phyloP scores from a whole-genome alignment of 2,797 vertebrate species.

The Hybognathus amarus region DNA sequence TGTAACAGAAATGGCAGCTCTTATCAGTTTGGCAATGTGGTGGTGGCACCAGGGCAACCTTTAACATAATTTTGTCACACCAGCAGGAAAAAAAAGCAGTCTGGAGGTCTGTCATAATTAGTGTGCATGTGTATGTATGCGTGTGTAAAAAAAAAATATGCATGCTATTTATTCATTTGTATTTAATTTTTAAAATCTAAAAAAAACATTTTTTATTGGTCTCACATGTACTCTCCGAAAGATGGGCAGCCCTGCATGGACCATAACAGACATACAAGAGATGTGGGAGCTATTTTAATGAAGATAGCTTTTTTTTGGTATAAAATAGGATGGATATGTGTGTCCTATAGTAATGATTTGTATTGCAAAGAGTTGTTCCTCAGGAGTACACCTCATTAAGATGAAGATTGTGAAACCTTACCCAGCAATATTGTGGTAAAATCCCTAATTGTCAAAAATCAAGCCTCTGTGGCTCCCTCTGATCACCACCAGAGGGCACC shows the following conservation, averaged over 20 bases:
- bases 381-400: slow-evolving; percentile 96
- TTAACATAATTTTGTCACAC: too few relatives aligned
- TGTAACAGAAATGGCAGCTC: too few relatives aligned
- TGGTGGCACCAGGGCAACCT: too few relatives aligned
- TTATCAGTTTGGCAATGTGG: too few relatives aligned
- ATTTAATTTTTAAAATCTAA: too few relatives aligned
- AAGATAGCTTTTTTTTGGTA: too few relatives aligned
- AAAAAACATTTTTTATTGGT: not conserved
- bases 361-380: slow-evolving; percentile 90
- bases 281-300: slow-evolving; percentile 75
- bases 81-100: too few relatives aligned
- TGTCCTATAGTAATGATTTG: not conserved
- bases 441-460: not conserved
- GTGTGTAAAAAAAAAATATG: too few relatives aligned
- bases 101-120: too few relatives aligned
- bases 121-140: too few relatives aligned
- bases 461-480: not conserved
- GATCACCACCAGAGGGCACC: too few relatives aligned
- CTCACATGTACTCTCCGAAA: slow-evolving; percentile 90
- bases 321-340: not conserved
- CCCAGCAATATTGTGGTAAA: slow-evolving; percentile 89
- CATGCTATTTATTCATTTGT: too few relatives aligned
- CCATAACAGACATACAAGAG: slow-evolving; percentile 97
- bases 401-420: slow-evolving; percentile 94
- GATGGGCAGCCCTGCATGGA: slow-evolving; percentile 99